A percentile compares a stretch with the other conserved stretches of the same genome.
phyloP scores from a whole-genome alignment of 2,113 vertebrate species.

The Crotalus horridus region DNA sequence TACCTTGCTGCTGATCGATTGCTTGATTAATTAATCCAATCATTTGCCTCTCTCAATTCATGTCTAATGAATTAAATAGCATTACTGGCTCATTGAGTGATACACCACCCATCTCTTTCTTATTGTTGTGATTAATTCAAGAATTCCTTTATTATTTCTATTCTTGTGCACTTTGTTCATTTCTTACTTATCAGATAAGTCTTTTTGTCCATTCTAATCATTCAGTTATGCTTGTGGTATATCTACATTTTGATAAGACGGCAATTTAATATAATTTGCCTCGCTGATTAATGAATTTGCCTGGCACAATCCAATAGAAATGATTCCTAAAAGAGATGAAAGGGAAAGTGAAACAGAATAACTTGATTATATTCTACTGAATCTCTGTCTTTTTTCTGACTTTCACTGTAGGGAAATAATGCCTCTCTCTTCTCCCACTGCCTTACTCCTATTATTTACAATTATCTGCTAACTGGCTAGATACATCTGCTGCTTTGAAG shows the following conservation, averaged over 20 bases:
- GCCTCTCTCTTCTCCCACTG: not conserved
- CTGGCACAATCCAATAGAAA: not conserved
- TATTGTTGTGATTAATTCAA: conserved; percentile 25
- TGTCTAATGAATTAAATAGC: conserved; percentile 14
- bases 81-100: not conserved
- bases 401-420: not conserved
- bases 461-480: not conserved
- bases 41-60: conserved; percentile 26
- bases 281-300: not conserved
- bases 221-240: conserved; percentile 8
- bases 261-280: not conserved
- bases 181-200: not conserved
- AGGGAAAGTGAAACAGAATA: not conserved
- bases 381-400: not conserved
- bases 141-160: conserved; percentile 26
- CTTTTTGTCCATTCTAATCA: not conserved
- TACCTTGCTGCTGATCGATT: not conserved
- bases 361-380: not conserved
- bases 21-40: conserved; percentile 41
- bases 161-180: not conserved
- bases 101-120: not conserved
- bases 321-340: not conserved
- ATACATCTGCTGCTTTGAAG: not conserved
- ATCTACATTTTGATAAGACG: conserved; percentile 16
- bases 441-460: not conserved